Evolutionary conservation across 1,140 invertebrate species (phyloP).

Genomic region (Drosophila rhopaloa): DNA sequence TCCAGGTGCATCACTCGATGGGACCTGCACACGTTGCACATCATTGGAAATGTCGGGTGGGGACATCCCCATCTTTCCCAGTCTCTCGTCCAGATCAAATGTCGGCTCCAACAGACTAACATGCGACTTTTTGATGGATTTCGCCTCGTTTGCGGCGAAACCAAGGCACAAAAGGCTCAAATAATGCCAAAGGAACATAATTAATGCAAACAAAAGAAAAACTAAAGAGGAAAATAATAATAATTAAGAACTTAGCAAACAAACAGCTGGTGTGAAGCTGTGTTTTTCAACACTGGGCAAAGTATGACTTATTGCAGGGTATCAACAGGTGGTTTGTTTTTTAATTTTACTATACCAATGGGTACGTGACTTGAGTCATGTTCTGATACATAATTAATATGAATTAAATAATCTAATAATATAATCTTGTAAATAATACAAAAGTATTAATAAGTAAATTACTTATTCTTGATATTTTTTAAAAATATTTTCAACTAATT

Average conservation of each 20-base stretch:
- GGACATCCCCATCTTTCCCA: constrained; percentile 43
- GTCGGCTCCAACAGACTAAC: constrained; percentile 37
- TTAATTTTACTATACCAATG: too few relatives aligned
- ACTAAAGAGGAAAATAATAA: constrained; percentile 47
- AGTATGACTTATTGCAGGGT: constrained; percentile 10
- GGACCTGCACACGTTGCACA: constrained; percentile 38
- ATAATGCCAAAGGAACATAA: constrained; percentile 27
- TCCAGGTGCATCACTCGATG: constrained; percentile 10
- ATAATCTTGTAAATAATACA: too few relatives aligned
- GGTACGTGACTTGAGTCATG: too few relatives aligned
- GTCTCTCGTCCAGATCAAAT: constrained; percentile 24
- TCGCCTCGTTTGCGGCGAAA: constrained; percentile 25
- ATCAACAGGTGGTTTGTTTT: constrained; percentile 11
- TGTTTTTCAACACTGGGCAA: constrained; percentile 50
- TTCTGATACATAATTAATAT: too few relatives aligned
- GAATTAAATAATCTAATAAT: too few relatives aligned
- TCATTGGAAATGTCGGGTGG: constrained; percentile 13
- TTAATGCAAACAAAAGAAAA: constrained; percentile 37
- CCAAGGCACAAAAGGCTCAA: constrained; percentile 27
- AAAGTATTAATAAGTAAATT: too few relatives aligned
- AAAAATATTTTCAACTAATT: too few relatives aligned
- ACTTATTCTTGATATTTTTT: too few relatives aligned
- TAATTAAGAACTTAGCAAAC: constrained; percentile 45
- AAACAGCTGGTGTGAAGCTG: constrained; percentile 42
- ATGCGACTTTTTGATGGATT: constrained; percentile 64